Percentiles rank a stretch among this genome's conserved stretches.
phyloP scores from a whole-genome alignment of 1,140 invertebrate species.

The Drosophila sechellia region DNA sequence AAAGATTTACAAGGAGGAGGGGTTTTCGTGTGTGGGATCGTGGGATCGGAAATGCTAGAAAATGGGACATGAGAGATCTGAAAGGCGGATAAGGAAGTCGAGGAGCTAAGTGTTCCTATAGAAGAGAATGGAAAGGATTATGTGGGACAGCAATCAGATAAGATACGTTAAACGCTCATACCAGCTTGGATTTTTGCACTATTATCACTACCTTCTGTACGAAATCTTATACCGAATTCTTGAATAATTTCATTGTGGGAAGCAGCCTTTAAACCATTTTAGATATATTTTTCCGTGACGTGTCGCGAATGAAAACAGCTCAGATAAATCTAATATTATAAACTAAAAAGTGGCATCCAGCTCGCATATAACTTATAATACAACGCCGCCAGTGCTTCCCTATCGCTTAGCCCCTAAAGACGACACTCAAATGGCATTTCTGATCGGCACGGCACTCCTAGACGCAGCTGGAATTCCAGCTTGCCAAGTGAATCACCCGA shows the following conservation, averaged over 20 bases:
- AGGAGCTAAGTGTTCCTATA: conserved; percentile 13
- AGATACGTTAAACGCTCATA: conserved; percentile 26
- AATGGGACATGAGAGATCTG: conserved; percentile 44
- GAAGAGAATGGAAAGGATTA: conserved; percentile 26
- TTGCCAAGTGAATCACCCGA: conserved; percentile 47
- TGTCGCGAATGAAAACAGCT: not conserved
- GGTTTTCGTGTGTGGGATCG: conserved; percentile 49
- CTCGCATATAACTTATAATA: conserved; percentile 5
- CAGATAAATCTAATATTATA: not conserved
- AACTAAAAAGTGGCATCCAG: not conserved
- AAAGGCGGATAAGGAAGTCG: conserved; percentile 46
- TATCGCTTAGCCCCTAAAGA: conserved; percentile 16
- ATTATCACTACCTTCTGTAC: not conserved
- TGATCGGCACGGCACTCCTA: conserved; percentile 44
- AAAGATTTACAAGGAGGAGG: conserved; percentile 9
- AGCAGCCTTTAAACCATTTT: too few relatives aligned
- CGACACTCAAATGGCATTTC: conserved; percentile 56
- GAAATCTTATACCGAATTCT: not conserved
- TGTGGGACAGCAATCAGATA: conserved; percentile 38
- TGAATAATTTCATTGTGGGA: not conserved
- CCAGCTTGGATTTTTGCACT: conserved; percentile 17
- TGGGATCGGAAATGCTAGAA: conserved; percentile 73
- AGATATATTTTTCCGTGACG: too few relatives aligned
- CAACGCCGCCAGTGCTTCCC: not conserved
- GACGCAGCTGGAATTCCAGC: conserved; percentile 55